Base-by-base conservation (phyloP, 2,113 vertebrate genomes). In the Notarius quadriscutis region DNA sequence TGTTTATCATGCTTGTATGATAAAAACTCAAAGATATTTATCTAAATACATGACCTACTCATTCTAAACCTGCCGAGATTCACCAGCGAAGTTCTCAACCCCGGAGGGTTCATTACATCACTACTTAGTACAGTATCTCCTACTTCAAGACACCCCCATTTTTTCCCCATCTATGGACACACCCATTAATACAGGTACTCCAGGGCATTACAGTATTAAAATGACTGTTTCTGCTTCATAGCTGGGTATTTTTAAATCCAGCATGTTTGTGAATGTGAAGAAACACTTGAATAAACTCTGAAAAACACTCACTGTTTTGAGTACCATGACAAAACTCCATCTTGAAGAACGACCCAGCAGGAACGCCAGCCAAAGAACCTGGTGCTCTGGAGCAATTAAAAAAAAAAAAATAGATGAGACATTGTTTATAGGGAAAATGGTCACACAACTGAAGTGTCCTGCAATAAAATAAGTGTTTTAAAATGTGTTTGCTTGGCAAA, bases 311-410 rank as follows among this genome's bases (percentile, higher is more conserved):
- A 99, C 97, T 99, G 97, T 93, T 97, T 99, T 10, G 95, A 95
- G 91, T 97, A 99, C 98, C 97, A 99, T 14, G 97, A 98, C 86
- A 99, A 92, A 88, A 98, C 98, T 86, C 97, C 98, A 25, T 97
- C 96, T 88, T 98, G 97, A 78, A 99, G 93, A 74, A 98, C 95
- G 51, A 98, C 94, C 98, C 98, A 99, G 91, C 95, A 97, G 74
- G 96, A 95, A 27, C 95, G 97, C 97, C 97, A 99, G 62, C 97
- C 97, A 91, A 99, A 98, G 91, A 99, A 98, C 18, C 98, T 95
- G 88, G 96, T 98, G 91, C 95, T 98, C 98, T 99, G 89, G 20
- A 81, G 30, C 1, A 18, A 79, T 22, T 11, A 22, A 69, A 92
- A 51, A 41, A 50, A 25, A 65, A 34, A 1, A 34, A 34, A 34